These are phyloP conservation scores for Copsychus sechellarum DNA, from an alignment of 2,113 vertebrate species.

Conservation along the genomic window DNA sequence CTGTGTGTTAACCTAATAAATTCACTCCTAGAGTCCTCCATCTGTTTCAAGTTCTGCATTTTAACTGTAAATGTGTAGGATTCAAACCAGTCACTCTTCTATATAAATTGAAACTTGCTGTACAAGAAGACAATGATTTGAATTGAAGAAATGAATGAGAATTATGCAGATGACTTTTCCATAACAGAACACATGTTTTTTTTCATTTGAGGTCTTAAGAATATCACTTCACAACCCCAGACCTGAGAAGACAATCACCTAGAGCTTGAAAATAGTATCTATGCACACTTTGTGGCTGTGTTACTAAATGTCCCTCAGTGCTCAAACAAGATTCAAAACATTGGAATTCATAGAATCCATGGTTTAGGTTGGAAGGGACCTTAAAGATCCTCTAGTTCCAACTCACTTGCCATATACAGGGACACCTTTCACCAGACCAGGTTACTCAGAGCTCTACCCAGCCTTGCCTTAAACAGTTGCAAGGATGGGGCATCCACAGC, in stretches of 20 bases:
- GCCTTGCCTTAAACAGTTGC: not conserved
- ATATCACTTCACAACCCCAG: not conserved
- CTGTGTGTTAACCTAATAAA: slow-evolving; percentile 36
- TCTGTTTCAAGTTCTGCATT: slow-evolving; percentile 13
- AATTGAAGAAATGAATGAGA: not conserved
- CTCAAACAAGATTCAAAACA: not conserved
- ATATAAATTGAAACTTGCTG: not conserved
- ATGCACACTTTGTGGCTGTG: not conserved
- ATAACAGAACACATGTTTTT: not conserved
- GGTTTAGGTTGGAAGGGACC: not conserved
- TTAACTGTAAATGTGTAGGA: slow-evolving; percentile 33
- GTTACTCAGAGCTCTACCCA: not conserved
- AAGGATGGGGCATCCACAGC: not conserved
- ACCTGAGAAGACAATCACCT: not conserved
- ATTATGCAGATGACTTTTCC: not conserved
- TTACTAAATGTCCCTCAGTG: not conserved
- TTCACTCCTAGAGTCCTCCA: slow-evolving; percentile 8
- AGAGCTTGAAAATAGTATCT: not conserved
- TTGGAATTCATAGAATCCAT: not conserved
- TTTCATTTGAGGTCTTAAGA: not conserved
- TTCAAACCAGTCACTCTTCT: slow-evolving; percentile 19
- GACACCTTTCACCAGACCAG: not conserved
- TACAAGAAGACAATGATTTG: not conserved
- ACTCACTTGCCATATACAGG: not conserved
- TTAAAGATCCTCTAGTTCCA: not conserved